Conservation (phyloP, 2,888 invertebrate genomes). For the Amaurobius ferox region DNA sequence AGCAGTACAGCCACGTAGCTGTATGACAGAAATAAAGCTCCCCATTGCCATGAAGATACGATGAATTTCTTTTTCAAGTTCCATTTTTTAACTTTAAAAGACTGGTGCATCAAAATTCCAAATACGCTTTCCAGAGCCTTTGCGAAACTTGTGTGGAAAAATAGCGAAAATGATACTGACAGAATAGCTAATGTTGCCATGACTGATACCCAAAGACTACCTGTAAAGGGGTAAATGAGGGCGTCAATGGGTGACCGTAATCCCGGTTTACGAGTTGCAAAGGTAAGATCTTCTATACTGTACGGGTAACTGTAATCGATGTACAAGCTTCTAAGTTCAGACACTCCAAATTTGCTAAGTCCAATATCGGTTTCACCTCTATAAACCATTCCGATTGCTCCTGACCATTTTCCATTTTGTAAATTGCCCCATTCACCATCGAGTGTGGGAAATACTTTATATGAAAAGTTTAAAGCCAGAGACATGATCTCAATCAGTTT, state of each 20-base stretch:
- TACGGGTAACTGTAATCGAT: conserved; percentile 80
- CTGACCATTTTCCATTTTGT: conserved; percentile 73
- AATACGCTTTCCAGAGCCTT: background rate
- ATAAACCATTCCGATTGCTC: conserved; percentile 72
- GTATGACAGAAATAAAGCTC: conserved; percentile 19
- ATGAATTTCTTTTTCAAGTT: conserved; percentile 2
- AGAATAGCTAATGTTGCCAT: background rate
- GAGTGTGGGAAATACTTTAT: background rate
- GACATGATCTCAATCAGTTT: conserved; percentile 4
- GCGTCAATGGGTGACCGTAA: background rate
- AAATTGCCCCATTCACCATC: conserved; percentile 25
- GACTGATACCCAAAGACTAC: conserved; percentile 17
- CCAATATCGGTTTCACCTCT: conserved; percentile 79
- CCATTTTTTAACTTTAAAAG: background rate
- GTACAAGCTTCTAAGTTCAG: conserved; percentile 79
- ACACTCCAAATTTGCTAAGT: conserved; percentile 81
- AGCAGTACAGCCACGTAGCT: conserved; percentile 31
- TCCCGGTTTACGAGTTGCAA: conserved; percentile 16
- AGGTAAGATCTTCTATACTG: conserved; percentile 48
- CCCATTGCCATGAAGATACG: background rate
- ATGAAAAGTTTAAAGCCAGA: conserved; percentile 1
- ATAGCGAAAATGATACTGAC: background rate
- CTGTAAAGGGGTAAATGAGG: conserved; percentile 16
- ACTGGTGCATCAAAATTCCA: conserved; percentile 18
- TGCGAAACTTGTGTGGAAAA: background rate